Evolutionary conservation across 2,797 vertebrate species (phyloP).

Genomic region (Gorsachius magnificus): DNA sequence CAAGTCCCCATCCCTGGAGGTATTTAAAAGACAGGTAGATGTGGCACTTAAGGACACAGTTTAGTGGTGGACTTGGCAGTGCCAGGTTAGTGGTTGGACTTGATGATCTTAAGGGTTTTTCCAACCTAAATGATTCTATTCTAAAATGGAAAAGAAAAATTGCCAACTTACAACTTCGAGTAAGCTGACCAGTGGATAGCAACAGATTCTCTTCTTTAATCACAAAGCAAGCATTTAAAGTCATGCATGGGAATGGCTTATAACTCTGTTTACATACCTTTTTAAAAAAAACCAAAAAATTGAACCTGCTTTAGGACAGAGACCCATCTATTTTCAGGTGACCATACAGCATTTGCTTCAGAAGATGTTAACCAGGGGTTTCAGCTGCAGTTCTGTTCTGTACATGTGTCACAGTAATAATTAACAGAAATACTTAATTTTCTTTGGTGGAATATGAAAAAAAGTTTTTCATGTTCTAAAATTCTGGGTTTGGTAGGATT

Average conservation of each 20-base stretch:
- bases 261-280: not conserved
- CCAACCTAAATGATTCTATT: not conserved
- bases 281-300: not conserved
- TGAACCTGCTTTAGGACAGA: not conserved
- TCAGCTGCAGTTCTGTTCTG: not conserved
- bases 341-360: not conserved
- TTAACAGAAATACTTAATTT: not conserved
- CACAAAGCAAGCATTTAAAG: not conserved
- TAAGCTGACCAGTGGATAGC: not conserved
- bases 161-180: not conserved
- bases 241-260: not conserved
- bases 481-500: not conserved
- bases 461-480: not conserved
- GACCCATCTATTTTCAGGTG: not conserved
- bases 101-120: not conserved
- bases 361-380: not conserved
- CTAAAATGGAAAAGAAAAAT: not conserved
- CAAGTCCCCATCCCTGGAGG: too few relatives aligned
- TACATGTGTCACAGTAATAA: not conserved
- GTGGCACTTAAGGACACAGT: not conserved
- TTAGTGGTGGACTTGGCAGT: not conserved
- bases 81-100: too few relatives aligned
- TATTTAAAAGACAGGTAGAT: not conserved
- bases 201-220: not conserved
- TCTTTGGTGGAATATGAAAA: not conserved